These are phyloP conservation scores for Pseudoatta argentina DNA, from an alignment of 1,140 invertebrate species.

Conservation along the genomic window DNA sequence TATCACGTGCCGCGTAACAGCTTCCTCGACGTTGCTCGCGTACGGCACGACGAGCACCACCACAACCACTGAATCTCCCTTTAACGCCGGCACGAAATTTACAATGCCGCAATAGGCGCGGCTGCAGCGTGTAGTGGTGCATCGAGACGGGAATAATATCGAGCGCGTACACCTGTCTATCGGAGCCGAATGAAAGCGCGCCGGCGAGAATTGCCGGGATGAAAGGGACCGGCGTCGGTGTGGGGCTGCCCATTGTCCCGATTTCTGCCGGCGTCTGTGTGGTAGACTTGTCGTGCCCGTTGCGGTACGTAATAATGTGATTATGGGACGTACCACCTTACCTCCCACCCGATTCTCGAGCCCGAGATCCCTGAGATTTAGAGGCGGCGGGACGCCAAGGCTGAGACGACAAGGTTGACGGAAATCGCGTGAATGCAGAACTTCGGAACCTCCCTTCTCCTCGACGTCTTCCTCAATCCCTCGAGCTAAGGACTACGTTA, in stretches of 20 bases:
- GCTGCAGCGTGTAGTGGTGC: slow-evolving; percentile 3
- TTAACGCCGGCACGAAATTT: slow-evolving; percentile 37
- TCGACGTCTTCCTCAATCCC: background rate
- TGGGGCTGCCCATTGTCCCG: slow-evolving; percentile 45
- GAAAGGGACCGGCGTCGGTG: slow-evolving; percentile 40
- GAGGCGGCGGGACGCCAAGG: background rate
- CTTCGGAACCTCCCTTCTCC: background rate
- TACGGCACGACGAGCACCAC: background rate
- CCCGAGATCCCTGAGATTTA: background rate
- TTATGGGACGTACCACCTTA: slow-evolving; percentile 42
- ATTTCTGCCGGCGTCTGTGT: slow-evolving; percentile 33
- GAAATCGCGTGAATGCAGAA: slow-evolving; percentile 47
- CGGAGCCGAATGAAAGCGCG: slow-evolving; percentile 44
- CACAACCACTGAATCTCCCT: slow-evolving; percentile 6
- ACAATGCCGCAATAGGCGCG: slow-evolving; percentile 57
- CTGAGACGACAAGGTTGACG: slow-evolving; percentile 26
- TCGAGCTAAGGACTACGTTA: slow-evolving; percentile 8
- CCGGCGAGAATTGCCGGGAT: slow-evolving; percentile 47
- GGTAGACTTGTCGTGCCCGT: slow-evolving; percentile 54
- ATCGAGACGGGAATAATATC: slow-evolving; percentile 53
- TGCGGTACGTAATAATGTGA: slow-evolving; percentile 61
- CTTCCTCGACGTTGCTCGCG: slow-evolving; percentile 25
- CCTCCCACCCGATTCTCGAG: slow-evolving; percentile 21
- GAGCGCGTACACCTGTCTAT: slow-evolving; percentile 56
- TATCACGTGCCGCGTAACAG: slow-evolving; percentile 47